Evolutionary conservation across 1,140 invertebrate genomes (phyloP).

Genomic region (Rhagoletis zephyria): DNA sequence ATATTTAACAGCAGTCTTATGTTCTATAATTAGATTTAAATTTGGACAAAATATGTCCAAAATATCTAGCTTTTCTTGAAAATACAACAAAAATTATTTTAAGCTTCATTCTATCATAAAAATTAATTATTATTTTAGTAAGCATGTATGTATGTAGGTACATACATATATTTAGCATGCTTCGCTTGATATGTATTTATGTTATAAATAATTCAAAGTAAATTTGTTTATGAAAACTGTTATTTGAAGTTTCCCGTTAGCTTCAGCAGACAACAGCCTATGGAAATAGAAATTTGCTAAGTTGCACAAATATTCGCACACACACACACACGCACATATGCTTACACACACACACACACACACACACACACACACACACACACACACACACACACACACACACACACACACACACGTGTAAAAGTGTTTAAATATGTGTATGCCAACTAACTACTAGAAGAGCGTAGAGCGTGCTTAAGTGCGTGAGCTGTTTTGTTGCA

Average conservation of each 20-base stretch:
- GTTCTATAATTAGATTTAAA: too few relatives aligned
- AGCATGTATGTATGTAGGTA: background rate
- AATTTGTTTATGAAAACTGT: constrained; percentile 24
- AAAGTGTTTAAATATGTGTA: background rate
- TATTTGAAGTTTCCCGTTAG: background rate
- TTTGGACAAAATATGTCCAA: too few relatives aligned
- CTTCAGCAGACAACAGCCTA: background rate
- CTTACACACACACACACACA: background rate
- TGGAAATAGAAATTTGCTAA: constrained; percentile 35
- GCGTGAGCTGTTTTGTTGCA: constrained; percentile 36
- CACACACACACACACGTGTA: background rate
- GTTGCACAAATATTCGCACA: background rate
- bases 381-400: background rate
- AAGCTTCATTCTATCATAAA: background rate
- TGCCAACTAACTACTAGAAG: background rate
- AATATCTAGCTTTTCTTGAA: too few relatives aligned
- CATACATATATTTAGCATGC: background rate
- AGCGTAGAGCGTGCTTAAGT: constrained; percentile 37
- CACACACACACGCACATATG: background rate
- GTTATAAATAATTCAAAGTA: background rate
- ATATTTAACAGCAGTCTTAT: too few relatives aligned
- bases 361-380: background rate
- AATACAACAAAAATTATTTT: background rate
- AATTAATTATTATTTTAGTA: background rate
- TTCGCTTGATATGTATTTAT: background rate